Conservation (phyloP, 2,888 invertebrate genomes). For the Pseudococcus longispinus region DNA sequence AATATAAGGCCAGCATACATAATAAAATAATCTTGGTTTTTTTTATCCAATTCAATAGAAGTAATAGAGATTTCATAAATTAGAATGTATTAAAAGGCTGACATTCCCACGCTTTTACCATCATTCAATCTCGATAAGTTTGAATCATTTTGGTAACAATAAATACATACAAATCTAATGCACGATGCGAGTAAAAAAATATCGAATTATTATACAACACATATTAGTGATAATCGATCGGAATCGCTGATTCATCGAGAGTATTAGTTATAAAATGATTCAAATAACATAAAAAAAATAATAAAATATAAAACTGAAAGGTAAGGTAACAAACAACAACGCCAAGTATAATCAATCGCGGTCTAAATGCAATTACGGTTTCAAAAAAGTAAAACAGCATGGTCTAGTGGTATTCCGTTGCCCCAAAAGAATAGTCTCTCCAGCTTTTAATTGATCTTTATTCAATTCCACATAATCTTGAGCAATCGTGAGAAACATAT, state of each 20-base stretch:
- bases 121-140: neutral
- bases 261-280: neutral
- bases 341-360: neutral
- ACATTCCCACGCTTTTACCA: neutral
- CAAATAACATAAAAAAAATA: neutral
- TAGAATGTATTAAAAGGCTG: neutral
- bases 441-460: neutral
- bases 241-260: neutral
- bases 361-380: neutral
- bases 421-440: constrained; percentile 6
- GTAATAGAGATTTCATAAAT: neutral
- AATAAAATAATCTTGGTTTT: too few species aligned
- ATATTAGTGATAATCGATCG: neutral
- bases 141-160: neutral
- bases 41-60: neutral
- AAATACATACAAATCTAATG: neutral
- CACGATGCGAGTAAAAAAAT: neutral
- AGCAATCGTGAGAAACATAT: constrained; percentile 38
- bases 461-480: constrained; percentile 48
- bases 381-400: constrained; percentile 32
- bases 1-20: neutral
- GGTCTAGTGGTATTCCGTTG: neutral
- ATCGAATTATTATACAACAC: neutral
- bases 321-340: neutral
- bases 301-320: neutral